A percentile compares a stretch with the other conserved stretches of the same genome.
Conservation (phyloP, 2,797 vertebrate genomes). For the Ctenopoma kingsleyae region DNA sequence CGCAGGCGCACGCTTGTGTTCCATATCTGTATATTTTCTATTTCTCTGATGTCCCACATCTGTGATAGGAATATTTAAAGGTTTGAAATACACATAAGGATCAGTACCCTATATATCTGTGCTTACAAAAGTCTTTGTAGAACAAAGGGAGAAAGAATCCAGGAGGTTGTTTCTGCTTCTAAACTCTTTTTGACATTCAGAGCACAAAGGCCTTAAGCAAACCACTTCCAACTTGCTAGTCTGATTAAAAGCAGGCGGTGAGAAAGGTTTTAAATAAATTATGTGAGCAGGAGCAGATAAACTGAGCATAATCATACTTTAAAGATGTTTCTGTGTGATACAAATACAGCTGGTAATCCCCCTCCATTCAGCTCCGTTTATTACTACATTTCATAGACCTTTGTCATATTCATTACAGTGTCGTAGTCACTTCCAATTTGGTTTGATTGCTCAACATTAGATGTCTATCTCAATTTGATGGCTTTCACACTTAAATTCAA, state of each 20-base stretch:
- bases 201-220: conserved; percentile 51
- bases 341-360: conserved; percentile 22
- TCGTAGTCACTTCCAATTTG: conserved; percentile 1
- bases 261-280: conserved; percentile 56
- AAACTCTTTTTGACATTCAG: conserved; percentile 55
- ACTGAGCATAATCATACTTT: conserved; percentile 23
- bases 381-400: conserved; percentile 12
- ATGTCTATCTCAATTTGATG: conserved; percentile 1
- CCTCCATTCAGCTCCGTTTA: background rate
- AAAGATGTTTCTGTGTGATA: conserved; percentile 45
- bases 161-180: conserved; percentile 21
- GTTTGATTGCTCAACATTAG: conserved; percentile 17
- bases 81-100: background rate
- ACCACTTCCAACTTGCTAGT: conserved; percentile 31
- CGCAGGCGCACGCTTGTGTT: conserved; percentile 17
- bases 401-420: conserved; percentile 15
- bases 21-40: conserved; percentile 11
- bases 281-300: conserved; percentile 48
- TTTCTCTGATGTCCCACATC: conserved; percentile 37
- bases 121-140: background rate
- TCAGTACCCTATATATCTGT: background rate
- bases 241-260: conserved; percentile 56
- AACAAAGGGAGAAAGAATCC: conserved; percentile 20
- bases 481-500: conserved; percentile 13
- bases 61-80: conserved; percentile 35